Conservation (phyloP, 2,113 vertebrate species). For the Nycticebus coucang region DNA sequence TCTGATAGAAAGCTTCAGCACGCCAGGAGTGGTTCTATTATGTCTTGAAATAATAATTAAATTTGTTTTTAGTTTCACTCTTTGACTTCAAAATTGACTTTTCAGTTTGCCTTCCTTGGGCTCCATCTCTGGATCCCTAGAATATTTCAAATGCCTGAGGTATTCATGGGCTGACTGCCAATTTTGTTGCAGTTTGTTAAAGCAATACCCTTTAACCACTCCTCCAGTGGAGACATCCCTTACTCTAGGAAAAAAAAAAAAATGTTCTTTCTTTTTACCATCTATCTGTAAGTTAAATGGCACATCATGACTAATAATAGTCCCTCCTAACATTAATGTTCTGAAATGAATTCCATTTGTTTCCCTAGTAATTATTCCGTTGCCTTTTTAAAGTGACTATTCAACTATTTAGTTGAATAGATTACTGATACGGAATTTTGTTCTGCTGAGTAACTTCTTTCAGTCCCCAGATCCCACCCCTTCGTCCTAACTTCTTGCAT, state of each 20-base stretch:
- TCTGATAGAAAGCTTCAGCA: neutral
- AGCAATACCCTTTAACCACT: neutral
- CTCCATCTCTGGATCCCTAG: neutral
- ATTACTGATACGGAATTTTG: neutral
- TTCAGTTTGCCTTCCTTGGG: neutral
- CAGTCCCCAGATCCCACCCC: neutral
- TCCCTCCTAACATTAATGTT: neutral
- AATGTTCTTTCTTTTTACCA: neutral
- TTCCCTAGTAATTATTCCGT: neutral
- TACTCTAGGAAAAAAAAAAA: neutral
- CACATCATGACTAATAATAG: neutral
- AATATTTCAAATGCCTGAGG: neutral
- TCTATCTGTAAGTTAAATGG: neutral
- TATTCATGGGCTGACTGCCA: neutral
- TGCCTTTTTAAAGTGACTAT: neutral
- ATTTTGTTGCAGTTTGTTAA: conserved; percentile 10
- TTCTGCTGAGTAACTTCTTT: neutral
- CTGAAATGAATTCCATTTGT: neutral
- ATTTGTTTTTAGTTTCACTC: neutral
- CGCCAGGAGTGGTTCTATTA: conserved; percentile 20
- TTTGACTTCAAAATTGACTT: neutral
- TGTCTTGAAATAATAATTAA: neutral
- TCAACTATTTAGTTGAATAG: neutral
- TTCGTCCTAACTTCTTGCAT: neutral
- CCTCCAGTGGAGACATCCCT: neutral